A percentile compares a stretch with the other conserved stretches of the same genome.
Evolutionary conservation across 92 coral and sea anemone species (phyloP).

Genomic region (Diadumene lineata): DNA sequence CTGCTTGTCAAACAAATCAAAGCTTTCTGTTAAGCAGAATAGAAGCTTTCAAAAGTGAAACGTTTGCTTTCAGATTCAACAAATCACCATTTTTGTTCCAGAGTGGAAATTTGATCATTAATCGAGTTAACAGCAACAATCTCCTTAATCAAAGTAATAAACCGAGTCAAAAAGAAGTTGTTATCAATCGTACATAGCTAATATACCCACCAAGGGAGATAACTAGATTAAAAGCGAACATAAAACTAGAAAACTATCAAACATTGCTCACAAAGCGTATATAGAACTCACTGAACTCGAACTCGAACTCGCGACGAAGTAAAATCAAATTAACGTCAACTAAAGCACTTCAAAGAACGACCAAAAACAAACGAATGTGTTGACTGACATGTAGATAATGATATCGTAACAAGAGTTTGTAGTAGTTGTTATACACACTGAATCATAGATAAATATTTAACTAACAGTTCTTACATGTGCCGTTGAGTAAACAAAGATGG

Average conservation of each 20-base stretch:
- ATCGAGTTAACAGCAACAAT: neutral
- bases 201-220: neutral
- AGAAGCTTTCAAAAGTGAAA: neutral
- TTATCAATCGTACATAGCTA: neutral
- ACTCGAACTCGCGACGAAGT: conserved; percentile 20
- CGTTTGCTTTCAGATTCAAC: conserved; percentile 11
- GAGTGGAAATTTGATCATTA: neutral
- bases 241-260: too few relatives aligned
- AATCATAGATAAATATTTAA: conserved; percentile 51
- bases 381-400: conserved; percentile 73
- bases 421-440: conserved; percentile 81
- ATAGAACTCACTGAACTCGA: neutral
- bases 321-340: neutral
- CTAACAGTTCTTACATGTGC: conserved; percentile 69
- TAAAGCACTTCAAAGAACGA: conserved; percentile 14
- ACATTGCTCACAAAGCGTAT: too few relatives aligned
- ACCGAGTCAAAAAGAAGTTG: neutral
- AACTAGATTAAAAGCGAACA: neutral
- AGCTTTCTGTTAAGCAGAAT: neutral
- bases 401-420: conserved; percentile 39
- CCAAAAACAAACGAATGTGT: conserved; percentile 38
- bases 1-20: neutral
- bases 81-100: conserved; percentile 1
- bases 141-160: conserved; percentile 13
- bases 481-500: conserved; percentile 87